These are phyloP conservation scores for Delphinus delphis DNA, from an alignment of 2,113 vertebrate species.

Conservation along the genomic window DNA sequence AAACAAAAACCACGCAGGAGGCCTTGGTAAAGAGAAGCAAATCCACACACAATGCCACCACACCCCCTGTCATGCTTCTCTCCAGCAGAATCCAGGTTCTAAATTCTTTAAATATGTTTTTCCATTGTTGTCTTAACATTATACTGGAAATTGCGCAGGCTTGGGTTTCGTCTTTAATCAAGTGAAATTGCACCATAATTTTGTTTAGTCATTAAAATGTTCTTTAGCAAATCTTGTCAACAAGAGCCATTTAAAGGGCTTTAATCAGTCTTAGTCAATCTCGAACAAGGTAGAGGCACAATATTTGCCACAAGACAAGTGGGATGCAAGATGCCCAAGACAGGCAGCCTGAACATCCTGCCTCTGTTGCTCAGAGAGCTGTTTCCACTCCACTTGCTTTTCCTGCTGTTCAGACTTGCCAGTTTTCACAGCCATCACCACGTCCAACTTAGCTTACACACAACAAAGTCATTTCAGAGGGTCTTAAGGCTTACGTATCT, in stretches of 20 bases:
- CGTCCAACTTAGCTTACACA: not conserved
- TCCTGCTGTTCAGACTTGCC: not conserved
- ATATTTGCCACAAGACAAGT: constrained; percentile 52
- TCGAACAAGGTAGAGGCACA: constrained; percentile 60
- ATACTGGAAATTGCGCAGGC: constrained; percentile 64
- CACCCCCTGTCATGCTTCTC: constrained; percentile 43
- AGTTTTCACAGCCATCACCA: not conserved
- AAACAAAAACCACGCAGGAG: constrained; percentile 20
- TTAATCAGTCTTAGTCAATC: constrained; percentile 69
- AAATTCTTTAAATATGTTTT: not conserved
- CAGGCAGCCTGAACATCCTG: not conserved
- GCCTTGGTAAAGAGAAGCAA: not conserved
- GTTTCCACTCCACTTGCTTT: not conserved
- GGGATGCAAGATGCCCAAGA: constrained; percentile 15
- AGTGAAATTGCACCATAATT: constrained; percentile 76
- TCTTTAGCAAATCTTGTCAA: constrained; percentile 79
- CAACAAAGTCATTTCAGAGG: not conserved
- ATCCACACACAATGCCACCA: constrained; percentile 39
- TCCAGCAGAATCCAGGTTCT: constrained; percentile 34
- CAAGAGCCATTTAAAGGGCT: constrained; percentile 72
- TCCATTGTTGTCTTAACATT: constrained; percentile 63
- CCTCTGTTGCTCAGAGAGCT: not conserved
- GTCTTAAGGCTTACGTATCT: too few species aligned
- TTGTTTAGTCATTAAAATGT: constrained; percentile 74
- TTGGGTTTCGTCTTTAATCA: constrained; percentile 81